Percentiles rank a stretch among this genome's conserved stretches.
These are phyloP conservation scores for Paramormyrops kingsleyae DNA, from an alignment of 2,113 vertebrate species.

Conservation along the genomic window DNA sequence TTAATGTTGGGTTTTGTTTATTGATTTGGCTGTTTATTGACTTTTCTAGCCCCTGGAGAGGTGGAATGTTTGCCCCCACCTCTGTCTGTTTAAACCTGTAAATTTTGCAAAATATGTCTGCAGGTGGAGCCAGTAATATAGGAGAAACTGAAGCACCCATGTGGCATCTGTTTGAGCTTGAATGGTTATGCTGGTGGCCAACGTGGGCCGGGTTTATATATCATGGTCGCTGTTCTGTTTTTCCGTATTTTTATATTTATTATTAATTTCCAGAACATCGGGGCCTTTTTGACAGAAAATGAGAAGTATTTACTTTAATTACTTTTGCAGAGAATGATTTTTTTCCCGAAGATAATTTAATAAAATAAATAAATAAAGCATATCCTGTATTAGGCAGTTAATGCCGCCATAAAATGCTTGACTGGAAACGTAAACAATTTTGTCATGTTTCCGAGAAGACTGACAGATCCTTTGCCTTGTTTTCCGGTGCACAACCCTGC, in stretches of 20 bases:
- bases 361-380: background rate
- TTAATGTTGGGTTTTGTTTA: background rate
- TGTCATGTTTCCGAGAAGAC: background rate
- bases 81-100: background rate
- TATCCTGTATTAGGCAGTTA: background rate
- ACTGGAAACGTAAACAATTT: background rate
- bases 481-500: background rate
- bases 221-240: background rate
- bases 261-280: background rate
- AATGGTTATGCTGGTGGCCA: background rate
- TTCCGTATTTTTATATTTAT: background rate
- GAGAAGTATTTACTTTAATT: background rate
- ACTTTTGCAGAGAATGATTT: background rate
- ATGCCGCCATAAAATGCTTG: background rate
- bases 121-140: background rate
- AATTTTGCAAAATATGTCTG: background rate
- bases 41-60: background rate
- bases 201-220: background rate
- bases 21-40: background rate
- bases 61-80: background rate
- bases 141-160: background rate
- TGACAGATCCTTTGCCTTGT: background rate
- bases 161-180: background rate
- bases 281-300: background rate
- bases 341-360: background rate